These are phyloP conservation scores for Fopius arisanus DNA, from an alignment of 1,140 invertebrate genomes.

Conservation along the genomic window DNA sequence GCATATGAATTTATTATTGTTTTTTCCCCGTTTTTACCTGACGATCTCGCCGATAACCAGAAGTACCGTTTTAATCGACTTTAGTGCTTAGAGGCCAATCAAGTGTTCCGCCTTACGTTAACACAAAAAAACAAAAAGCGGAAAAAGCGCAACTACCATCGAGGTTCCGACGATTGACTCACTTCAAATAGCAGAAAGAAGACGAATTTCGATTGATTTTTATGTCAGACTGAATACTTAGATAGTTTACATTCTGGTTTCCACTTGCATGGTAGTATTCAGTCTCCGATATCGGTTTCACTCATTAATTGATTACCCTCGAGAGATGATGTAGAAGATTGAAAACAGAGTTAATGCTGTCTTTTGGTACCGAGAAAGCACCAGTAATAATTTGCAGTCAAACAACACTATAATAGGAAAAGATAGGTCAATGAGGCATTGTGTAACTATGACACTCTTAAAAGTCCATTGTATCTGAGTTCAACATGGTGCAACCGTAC, in stretches of 20 bases:
- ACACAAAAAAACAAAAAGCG: not conserved
- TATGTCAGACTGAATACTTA: no score
- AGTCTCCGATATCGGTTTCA: not conserved
- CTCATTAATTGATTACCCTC: not conserved
- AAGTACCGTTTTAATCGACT: conserved; percentile 60
- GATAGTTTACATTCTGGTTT: no score
- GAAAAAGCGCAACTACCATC: not conserved
- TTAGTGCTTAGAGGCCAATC: conserved; percentile 64
- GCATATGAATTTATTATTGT: not conserved
- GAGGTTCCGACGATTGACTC: not conserved
- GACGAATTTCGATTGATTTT: no score
- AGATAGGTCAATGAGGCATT: not conserved
- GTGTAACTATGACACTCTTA: not conserved
- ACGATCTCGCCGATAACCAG: not conserved
- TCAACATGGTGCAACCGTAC: not conserved
- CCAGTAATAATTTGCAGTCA: not conserved
- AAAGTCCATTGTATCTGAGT: not conserved
- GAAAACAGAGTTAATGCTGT: not conserved
- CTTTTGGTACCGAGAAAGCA: not conserved
- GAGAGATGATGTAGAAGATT: not conserved
- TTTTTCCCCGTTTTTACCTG: not conserved
- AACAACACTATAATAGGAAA: not conserved
- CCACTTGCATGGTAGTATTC: no score
- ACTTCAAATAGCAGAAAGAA: not conserved
- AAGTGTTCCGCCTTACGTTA: conserved; percentile 50